Conservation (phyloP, 2,888 invertebrate genomes). For the Hemaris fuciformis region DNA sequence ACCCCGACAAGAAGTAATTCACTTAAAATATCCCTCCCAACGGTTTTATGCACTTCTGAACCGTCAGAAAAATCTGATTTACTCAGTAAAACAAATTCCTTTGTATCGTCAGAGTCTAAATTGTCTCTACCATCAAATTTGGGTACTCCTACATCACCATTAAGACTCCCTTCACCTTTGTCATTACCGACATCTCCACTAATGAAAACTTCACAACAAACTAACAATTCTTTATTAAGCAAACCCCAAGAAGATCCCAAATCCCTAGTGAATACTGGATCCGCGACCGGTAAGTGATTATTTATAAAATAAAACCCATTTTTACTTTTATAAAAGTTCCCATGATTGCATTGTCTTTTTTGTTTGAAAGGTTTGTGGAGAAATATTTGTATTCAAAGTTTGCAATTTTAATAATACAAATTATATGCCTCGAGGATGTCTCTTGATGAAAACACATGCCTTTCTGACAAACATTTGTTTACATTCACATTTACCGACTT, state of each 20-base stretch:
- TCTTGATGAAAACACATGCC: neutral
- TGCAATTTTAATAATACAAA: neutral
- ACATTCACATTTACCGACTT: neutral
- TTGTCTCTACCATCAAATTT: conserved; percentile 65
- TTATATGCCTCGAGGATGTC: neutral
- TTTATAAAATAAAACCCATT: neutral
- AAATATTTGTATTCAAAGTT: neutral
- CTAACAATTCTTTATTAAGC: conserved; percentile 47
- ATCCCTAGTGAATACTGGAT: conserved; percentile 49
- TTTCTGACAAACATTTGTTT: neutral
- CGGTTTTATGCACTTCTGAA: conserved; percentile 63
- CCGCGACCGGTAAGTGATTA: conserved; percentile 67
- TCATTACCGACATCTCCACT: conserved; percentile 68
- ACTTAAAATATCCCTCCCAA: conserved; percentile 61
- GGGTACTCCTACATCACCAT: conserved; percentile 67
- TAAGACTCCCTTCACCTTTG: conserved; percentile 60
- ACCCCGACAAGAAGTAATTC: conserved; percentile 44
- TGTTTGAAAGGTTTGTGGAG: neutral
- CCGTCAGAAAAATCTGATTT: conserved; percentile 42
- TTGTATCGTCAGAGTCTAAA: conserved; percentile 65
- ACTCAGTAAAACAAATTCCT: conserved; percentile 40
- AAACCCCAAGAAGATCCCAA: conserved; percentile 31
- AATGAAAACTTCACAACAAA: conserved; percentile 48
- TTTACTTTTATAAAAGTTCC: neutral
- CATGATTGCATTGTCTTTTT: neutral